These are phyloP conservation scores for Agonopterix subpropinquella DNA, from an alignment of 2,888 invertebrate species.

Conservation along the genomic window DNA sequence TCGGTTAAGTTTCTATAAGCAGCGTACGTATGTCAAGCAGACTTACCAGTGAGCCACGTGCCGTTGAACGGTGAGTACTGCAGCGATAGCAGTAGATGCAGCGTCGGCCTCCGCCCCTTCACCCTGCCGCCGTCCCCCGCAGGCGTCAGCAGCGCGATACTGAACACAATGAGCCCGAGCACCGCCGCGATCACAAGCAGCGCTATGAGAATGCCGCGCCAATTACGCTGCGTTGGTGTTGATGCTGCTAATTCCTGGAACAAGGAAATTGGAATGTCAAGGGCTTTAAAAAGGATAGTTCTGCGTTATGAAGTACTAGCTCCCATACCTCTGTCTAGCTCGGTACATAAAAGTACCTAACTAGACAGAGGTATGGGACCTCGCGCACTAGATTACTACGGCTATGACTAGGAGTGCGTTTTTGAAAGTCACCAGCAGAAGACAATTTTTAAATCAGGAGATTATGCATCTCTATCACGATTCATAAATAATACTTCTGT, in stretches of 20 bases:
- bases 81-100: conserved; percentile 79
- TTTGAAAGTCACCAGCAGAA: no score
- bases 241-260: conserved; percentile 91
- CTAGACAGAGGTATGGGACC: no score
- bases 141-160: conserved; percentile 93
- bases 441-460: no score
- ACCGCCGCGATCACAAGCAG: conserved; percentile 93
- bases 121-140: conserved; percentile 82
- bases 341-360: no score
- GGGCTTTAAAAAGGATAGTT: no score
- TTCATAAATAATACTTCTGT: no score
- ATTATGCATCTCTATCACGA: no score
- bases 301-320: no score
- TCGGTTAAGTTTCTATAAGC: conserved; percentile 37
- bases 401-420: no score
- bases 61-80: conserved; percentile 83
- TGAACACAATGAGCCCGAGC: conserved; percentile 91
- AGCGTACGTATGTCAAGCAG: neutral
- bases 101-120: conserved; percentile 79
- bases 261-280: neutral
- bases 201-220: conserved; percentile 95
- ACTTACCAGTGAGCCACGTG: conserved; percentile 59
- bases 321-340: no score
- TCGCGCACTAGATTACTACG: no score
- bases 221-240: conserved; percentile 92